phyloP scores from a whole-genome alignment of 2,797 vertebrate species.

The Octomys mimax region DNA sequence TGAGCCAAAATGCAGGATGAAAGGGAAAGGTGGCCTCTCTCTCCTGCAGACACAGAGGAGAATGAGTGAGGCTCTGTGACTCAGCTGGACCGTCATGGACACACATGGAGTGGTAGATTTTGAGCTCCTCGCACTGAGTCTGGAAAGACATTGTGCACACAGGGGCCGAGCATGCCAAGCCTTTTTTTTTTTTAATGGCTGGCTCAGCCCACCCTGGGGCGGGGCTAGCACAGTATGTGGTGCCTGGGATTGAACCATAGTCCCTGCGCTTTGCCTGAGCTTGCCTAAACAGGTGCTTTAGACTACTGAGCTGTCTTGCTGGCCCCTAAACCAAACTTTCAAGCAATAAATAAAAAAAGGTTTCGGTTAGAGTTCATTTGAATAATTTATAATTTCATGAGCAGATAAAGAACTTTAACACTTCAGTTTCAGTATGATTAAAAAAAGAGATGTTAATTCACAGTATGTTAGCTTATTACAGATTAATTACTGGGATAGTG shows the following conservation, averaged over 20 bases:
- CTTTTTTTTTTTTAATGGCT: background rate
- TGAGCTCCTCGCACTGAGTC: background rate
- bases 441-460: background rate
- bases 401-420: background rate
- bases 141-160: background rate
- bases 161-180: background rate
- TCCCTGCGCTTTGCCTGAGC: no score
- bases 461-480: background rate
- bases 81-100: background rate
- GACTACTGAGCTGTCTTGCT: no score
- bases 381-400: background rate
- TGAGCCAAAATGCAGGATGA: background rate
- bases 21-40: background rate
- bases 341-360: slow-evolving; percentile 27
- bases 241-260: no score
- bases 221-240: no score
- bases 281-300: no score
- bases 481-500: background rate
- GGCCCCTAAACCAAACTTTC: no score
- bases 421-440: background rate
- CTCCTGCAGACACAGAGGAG: background rate
- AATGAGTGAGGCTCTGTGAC: background rate
- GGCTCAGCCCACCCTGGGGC: no score
- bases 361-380: background rate
- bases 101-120: background rate